Conservation (phyloP, 2,113 vertebrate genomes). For the Gasterosteus nipponicus region DNA sequence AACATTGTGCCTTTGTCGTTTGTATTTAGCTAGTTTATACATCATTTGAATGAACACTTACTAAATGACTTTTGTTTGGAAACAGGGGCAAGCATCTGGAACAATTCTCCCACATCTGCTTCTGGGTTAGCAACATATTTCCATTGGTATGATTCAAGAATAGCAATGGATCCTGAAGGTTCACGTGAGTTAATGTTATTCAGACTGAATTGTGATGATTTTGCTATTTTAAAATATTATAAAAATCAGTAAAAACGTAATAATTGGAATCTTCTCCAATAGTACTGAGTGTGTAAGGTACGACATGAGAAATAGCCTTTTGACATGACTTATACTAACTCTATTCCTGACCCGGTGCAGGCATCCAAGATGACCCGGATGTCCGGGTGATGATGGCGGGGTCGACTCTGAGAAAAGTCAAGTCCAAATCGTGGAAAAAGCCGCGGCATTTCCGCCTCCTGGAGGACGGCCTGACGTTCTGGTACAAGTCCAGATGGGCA, state of each 20-base stretch:
- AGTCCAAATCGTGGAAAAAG: conserved; percentile 92
- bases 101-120: conserved; percentile 30
- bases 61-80: conserved; percentile 16
- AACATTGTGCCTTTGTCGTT: background rate
- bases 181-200: conserved; percentile 69
- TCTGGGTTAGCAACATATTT: conserved; percentile 46
- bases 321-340: background rate
- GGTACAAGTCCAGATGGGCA: conserved; percentile 90
- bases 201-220: background rate
- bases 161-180: conserved; percentile 70
- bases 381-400: conserved; percentile 89
- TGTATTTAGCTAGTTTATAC: background rate
- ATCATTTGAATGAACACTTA: background rate
- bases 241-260: background rate
- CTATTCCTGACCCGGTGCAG: conserved; percentile 65
- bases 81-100: conserved; percentile 17
- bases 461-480: conserved; percentile 91
- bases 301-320: background rate
- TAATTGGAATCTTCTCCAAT: background rate
- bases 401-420: conserved; percentile 89
- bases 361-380: conserved; percentile 81
- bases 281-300: background rate
- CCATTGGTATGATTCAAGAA: conserved; percentile 45
- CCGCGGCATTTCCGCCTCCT: conserved; percentile 90
- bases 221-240: background rate